Evolutionary conservation across 2,888 invertebrate species (phyloP), one percentile per base, ranked within the genome.

Genomic region (Uloborus plumipes): DNA sequence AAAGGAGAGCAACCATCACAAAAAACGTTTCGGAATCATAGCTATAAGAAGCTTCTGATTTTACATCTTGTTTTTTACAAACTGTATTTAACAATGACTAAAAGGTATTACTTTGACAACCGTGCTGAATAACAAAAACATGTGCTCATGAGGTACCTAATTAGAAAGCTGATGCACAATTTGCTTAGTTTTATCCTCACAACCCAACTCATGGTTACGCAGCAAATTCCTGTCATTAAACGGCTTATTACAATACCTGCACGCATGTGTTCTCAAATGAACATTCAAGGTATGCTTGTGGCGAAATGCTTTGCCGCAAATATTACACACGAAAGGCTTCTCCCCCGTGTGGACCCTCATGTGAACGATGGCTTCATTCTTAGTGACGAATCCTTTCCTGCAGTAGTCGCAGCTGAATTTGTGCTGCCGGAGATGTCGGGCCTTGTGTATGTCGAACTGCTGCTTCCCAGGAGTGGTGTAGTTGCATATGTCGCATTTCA

Each of bases 341-440:
- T 81, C 80, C 20, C 80, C 80, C 6, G 80, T 81, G 14, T 81
- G 80, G 2, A 81, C 80, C 14, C 80, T 55, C 80, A 81, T 81
- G 58, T 81, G 80, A 1, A 81, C 80, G n/a, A 81, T 74, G 7
- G 80, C 80, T 51, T 81, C 80, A 50, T 81, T 81, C 59, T 81
- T 81, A 7, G 80, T 81, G 14, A 81, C 80, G 50, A 81, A 81
- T 20, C 80, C 80, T 55, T 81, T 81, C 15, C 62, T 74, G 49
- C 80, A 81, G 31, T 59, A 81, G 50, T 81, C 80, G 22, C 80
- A 81, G 26, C 74, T 74, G 50, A 64, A 81, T 50, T 81, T 81
- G 51, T 81, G 80, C 11, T 81, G 80, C 7, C 80, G 69, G 14
- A 81, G 50, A 58, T 81, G 80, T n/a, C 78, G 70, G 15, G 80